Evolutionary conservation across 2,888 invertebrate species (phyloP), one percentile per base, ranked within the genome.

Genomic region (Philereme vetulata): DNA sequence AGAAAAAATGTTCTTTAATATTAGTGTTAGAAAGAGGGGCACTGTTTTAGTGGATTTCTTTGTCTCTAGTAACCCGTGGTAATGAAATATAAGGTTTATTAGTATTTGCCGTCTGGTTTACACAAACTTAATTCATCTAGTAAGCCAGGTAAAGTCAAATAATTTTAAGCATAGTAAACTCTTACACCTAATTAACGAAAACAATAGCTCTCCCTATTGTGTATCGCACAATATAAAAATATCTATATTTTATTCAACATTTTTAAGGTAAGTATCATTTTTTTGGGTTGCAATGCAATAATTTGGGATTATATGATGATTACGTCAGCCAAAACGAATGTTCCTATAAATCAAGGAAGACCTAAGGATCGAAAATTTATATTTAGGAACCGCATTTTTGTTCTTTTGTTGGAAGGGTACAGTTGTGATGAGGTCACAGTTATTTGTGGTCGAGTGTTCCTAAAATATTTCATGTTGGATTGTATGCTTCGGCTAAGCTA

Each of bases 251-350:
- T 36, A 1, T 1, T 36, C 35, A 36, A 21, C 21, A 21, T 21
- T 21, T 21, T 21, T 36, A 36, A 36, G 5, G 7, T 36, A 6
- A 36, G 35, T 5, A 36, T 36, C 5, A 36, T 6, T 8, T 38
- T 38, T 38, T 38, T 4, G 38, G 7, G 38, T 8, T 38, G 3
- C 38, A 38, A 3, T 1, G 5, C 8, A 38, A 35, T 35, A 35
- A 35, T 35, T 35, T 35, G 35, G 35, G 38, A 33, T 11, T 0
- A 33, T 21, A 46, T 21, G 76, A 72, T 33, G 46, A 46, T 46
- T 33, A 46, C n/a, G 21, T 46, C 46, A 46, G 33, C 5, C 4
- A 9, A 9, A 33, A 46, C 9, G 7, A 33, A 46, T 11, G 33
- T 33, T 46, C 46, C 5, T 9, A 46, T 33, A 46, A 45, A 46